These are phyloP conservation scores for Drosophila trichaetosa DNA, from an alignment of 2,888 invertebrate species.

Conservation along the genomic window DNA sequence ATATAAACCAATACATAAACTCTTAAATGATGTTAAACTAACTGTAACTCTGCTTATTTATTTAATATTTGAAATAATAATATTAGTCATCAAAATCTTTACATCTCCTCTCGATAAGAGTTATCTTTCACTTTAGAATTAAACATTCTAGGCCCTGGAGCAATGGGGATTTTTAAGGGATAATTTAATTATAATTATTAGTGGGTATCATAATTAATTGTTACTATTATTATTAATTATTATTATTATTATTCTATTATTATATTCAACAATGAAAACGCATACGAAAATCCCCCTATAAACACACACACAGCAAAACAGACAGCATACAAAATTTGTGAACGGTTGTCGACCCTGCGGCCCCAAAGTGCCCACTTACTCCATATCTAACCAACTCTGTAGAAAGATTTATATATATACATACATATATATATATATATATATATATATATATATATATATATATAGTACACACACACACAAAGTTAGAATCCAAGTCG, in stretches of 20 bases:
- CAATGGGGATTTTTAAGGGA: too few species aligned
- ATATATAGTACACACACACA: not conserved
- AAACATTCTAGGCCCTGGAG: too few species aligned
- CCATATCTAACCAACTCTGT: not conserved
- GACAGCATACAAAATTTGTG: not conserved
- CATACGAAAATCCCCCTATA: too few species aligned
- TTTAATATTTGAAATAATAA: too few species aligned
- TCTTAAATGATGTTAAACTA: not conserved
- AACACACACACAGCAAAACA: not conserved
- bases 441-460: not conserved
- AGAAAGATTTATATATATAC: not conserved
- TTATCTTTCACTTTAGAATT: too few species aligned
- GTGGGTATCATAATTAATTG: not conserved
- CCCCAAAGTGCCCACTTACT: slow-evolving; percentile 19
- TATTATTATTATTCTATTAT: not conserved
- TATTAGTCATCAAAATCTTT: too few species aligned
- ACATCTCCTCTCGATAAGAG: too few species aligned
- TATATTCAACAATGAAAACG: not conserved
- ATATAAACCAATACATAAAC: not conserved
- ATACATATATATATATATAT: not conserved
- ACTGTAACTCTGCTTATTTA: not conserved
- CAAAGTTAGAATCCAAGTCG: not conserved
- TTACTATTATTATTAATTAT: not conserved
- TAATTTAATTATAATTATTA: not conserved
- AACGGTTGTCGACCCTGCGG: slow-evolving; percentile 22